Conservation (phyloP, 2,113 vertebrate genomes). For the Hemiscyllium ocellatum region DNA sequence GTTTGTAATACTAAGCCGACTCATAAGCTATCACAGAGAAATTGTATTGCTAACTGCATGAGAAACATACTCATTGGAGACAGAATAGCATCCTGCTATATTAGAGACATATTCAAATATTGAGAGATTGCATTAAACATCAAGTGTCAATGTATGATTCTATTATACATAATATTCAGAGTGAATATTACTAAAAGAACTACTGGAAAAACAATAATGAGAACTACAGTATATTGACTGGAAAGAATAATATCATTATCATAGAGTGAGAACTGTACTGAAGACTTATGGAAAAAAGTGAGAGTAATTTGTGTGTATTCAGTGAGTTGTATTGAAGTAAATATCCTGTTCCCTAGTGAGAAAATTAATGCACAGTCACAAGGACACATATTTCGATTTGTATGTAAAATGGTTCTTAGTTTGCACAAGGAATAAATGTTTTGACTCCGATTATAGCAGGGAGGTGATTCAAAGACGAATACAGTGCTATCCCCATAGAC, state of each 20-base stretch:
- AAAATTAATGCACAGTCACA: not conserved
- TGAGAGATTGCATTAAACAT: not conserved
- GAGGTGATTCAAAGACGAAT: not conserved
- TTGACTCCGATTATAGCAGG: not conserved
- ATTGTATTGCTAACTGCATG: not conserved
- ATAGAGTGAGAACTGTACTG: not conserved
- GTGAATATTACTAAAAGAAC: not conserved
- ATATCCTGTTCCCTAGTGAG: too few species aligned
- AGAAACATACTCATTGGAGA: not conserved
- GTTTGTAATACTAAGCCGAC: not conserved
- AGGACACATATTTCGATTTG: not conserved
- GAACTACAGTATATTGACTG: not conserved
- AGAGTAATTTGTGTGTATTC: not conserved
- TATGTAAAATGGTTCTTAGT: not conserved
- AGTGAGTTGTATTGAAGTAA: not conserved
- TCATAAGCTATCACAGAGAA: not conserved
- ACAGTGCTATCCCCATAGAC: not conserved
- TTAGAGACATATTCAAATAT: too few species aligned
- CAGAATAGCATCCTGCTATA: not conserved
- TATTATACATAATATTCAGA: not conserved
- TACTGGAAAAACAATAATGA: not conserved
- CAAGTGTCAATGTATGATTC: not conserved
- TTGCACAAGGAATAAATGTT: not conserved
- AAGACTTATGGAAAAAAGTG: not conserved
- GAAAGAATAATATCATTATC: not conserved